phyloP scores from a whole-genome alignment of 1,140 invertebrate species.

The Euglossa dilemma region DNA sequence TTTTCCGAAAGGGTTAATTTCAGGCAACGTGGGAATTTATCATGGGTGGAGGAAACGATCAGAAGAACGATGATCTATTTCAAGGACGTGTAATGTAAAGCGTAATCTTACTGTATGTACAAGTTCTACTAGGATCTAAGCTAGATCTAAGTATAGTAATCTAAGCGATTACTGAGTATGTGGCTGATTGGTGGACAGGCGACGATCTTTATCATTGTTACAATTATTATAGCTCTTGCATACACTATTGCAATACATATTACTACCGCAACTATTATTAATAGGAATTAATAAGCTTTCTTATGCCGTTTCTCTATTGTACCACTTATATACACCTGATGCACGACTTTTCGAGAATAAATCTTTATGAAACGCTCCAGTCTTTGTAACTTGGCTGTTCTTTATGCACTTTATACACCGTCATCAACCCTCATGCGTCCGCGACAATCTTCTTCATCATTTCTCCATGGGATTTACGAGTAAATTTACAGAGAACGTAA shows the following conservation, averaged over 20 bases:
- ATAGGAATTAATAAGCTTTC: constrained; percentile 72
- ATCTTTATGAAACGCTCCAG: constrained; percentile 77
- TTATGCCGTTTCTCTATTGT: constrained; percentile 77
- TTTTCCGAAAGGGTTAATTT: background rate
- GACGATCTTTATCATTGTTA: constrained; percentile 51
- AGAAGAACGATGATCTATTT: background rate
- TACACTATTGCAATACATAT: constrained; percentile 45
- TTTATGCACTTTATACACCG: background rate
- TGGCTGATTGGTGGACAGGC: constrained; percentile 1
- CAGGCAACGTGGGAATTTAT: background rate
- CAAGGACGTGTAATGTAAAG: constrained; percentile 1
- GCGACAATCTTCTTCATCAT: background rate
- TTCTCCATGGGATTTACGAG: background rate
- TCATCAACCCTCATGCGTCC: background rate
- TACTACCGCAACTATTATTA: constrained; percentile 57
- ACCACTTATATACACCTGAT: constrained; percentile 76
- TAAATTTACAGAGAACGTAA: background rate
- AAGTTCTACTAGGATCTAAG: constrained; percentile 18
- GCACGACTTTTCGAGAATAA: constrained; percentile 79
- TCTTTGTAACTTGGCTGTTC: constrained; percentile 62
- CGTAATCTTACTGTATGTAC: constrained; percentile 39
- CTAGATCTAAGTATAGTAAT: constrained; percentile 15
- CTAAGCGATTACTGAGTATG: background rate
- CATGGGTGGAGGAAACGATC: background rate
- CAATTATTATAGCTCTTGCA: constrained; percentile 33